phyloP scores from a whole-genome alignment of 2,888 invertebrate genomes.

The Stenoptilia bipunctidactyla region DNA sequence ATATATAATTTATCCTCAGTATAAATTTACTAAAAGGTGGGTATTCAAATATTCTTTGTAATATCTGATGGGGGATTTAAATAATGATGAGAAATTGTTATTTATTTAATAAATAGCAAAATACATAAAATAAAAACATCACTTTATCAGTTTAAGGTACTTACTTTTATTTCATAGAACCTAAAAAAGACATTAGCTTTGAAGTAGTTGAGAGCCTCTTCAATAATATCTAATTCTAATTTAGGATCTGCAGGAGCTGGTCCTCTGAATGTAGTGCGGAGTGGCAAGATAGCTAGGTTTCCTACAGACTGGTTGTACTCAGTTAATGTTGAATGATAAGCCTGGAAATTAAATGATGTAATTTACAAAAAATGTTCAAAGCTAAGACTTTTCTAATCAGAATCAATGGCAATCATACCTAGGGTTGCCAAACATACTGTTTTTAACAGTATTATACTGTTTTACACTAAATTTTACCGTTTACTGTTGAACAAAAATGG shows the following conservation, averaged over 20 bases:
- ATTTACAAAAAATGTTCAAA: too few species aligned
- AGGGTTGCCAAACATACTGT: too few species aligned
- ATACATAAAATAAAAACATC: background rate
- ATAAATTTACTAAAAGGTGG: background rate
- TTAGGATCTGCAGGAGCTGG: conserved; percentile 83
- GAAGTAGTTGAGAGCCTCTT: conserved; percentile 97
- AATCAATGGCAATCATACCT: too few species aligned
- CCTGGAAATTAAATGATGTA: conserved; percentile 74
- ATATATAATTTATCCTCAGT: conserved; percentile 1
- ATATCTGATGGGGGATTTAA: too few species aligned
- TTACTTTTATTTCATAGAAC: conserved; percentile 97
- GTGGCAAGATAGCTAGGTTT: conserved; percentile 92
- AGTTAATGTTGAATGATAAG: conserved; percentile 94
- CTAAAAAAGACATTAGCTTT: conserved; percentile 99
- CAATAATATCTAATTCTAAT: conserved; percentile 90
- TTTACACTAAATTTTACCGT: too few species aligned
- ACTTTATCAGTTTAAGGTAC: background rate
- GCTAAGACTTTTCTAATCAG: too few species aligned
- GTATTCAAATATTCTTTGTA: too few species aligned
- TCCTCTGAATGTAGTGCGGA: conserved; percentile 91
- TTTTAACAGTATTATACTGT: too few species aligned
- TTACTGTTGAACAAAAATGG: too few species aligned
- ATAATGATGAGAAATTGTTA: background rate
- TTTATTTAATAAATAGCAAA: background rate
- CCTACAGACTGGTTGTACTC: conserved; percentile 83